Percentiles rank a stretch among this genome's conserved stretches.
These are phyloP conservation scores for Thalassoma bifasciatum DNA, from an alignment of 2,113 vertebrate species.

Conservation along the genomic window DNA sequence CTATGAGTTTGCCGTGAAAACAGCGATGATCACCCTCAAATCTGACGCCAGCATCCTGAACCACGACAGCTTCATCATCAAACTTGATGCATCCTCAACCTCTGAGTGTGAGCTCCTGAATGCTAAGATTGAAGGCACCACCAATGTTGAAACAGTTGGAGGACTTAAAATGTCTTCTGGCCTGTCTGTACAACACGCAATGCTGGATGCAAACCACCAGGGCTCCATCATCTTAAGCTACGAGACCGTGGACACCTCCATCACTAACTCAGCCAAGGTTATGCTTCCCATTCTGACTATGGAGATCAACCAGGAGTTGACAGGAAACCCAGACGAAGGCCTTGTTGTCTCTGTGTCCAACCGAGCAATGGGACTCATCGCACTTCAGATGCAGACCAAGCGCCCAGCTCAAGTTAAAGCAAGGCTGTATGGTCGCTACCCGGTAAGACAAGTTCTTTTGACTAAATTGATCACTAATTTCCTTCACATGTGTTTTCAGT, in stretches of 20 bases:
- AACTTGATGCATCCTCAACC: constrained; percentile 83
- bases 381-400: constrained; percentile 72
- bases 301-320: constrained; percentile 87
- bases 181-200: constrained; percentile 81
- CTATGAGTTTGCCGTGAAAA: constrained; percentile 90
- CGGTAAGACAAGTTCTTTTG: constrained; percentile 76
- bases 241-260: constrained; percentile 80
- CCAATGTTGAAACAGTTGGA: constrained; percentile 83
- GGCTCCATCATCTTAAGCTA: constrained; percentile 83
- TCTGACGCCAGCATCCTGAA: constrained; percentile 86
- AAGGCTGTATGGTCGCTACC: constrained; percentile 84
- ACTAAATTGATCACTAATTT: constrained; percentile 1
- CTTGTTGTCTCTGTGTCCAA: constrained; percentile 77
- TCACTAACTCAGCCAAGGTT: constrained; percentile 83
- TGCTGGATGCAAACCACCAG: constrained; percentile 86
- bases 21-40: constrained; percentile 87
- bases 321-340: constrained; percentile 79
- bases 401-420: constrained; percentile 61
- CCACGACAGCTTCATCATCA: constrained; percentile 85
- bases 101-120: constrained; percentile 84
- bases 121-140: constrained; percentile 86
- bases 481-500: not conserved
- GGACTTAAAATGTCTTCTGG: constrained; percentile 86
- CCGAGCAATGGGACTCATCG: constrained; percentile 85
- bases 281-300: constrained; percentile 71